phyloP scores from a whole-genome alignment of 2,888 invertebrate species.

The Folsomia candida region DNA sequence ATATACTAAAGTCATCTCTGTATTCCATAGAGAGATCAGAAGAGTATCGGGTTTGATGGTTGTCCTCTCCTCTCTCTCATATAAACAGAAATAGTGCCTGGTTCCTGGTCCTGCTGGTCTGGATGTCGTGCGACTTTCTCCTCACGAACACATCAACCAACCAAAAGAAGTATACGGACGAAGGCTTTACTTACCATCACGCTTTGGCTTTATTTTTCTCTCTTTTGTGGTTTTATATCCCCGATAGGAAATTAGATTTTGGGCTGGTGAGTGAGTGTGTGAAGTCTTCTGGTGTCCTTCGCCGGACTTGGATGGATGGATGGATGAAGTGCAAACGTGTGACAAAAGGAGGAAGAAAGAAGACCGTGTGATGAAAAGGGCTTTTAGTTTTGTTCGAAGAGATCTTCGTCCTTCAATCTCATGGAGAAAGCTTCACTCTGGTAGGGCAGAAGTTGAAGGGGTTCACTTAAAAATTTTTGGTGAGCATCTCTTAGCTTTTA shows the following conservation, averaged over 20 bases:
- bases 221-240: not conserved
- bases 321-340: not conserved
- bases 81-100: too few relatives aligned
- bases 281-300: not conserved
- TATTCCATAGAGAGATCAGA: not conserved
- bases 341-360: not conserved
- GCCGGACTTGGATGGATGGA: too few relatives aligned
- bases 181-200: not conserved
- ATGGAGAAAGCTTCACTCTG: not conserved
- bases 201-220: not conserved
- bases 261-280: not conserved
- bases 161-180: not conserved
- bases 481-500: not conserved
- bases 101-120: too few relatives aligned
- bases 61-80: not conserved
- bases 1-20: not conserved
- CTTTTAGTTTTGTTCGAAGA: not conserved
- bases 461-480: not conserved
- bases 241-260: slow-evolving; percentile 18
- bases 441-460: not conserved
- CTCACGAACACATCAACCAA: not conserved
- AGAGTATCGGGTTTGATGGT: not conserved
- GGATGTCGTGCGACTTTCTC: not conserved
- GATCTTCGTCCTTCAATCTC: too few relatives aligned
- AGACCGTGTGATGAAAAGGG: not conserved